Conservation (phyloP, 2,888 invertebrate species). For the Mythimna lalbum region DNA sequence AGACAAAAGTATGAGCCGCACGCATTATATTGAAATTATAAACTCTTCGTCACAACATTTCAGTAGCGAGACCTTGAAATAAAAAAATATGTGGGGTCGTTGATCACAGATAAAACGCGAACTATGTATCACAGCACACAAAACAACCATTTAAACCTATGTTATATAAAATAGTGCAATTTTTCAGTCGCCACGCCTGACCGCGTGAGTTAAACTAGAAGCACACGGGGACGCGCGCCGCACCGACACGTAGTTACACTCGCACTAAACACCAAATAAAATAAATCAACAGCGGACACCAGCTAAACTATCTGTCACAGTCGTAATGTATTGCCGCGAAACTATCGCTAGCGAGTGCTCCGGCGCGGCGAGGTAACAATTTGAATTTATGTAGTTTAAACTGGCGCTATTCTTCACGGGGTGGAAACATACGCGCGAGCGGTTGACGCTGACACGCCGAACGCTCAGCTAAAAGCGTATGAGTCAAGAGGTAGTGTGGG, state of each 20-base stretch:
- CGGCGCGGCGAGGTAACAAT: slow-evolving; percentile 41
- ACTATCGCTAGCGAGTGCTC: slow-evolving; percentile 37
- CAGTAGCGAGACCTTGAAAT: background rate
- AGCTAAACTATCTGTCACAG: slow-evolving; percentile 62
- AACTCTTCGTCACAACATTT: background rate
- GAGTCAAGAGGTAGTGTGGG: slow-evolving; percentile 2
- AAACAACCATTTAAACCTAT: slow-evolving; percentile 27
- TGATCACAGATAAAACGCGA: slow-evolving; percentile 11
- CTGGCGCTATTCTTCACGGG: slow-evolving; percentile 47
- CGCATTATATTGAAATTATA: background rate
- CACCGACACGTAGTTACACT: slow-evolving; percentile 39
- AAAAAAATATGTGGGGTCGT: background rate
- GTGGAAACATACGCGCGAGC: slow-evolving; percentile 35
- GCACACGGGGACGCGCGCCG: slow-evolving; percentile 27
- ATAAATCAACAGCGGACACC: slow-evolving; percentile 60
- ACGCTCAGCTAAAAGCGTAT: background rate
- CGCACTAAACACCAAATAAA: slow-evolving; percentile 59
- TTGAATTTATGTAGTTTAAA: slow-evolving; percentile 58
- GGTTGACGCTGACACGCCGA: background rate
- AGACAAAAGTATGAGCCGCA: no score
- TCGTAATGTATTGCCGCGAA: slow-evolving; percentile 43
- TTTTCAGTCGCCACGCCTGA: slow-evolving; percentile 28
- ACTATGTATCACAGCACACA: slow-evolving; percentile 29
- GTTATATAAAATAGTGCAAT: slow-evolving; percentile 33
- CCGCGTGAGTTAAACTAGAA: slow-evolving; percentile 28